phyloP scores from a whole-genome alignment of 2,113 vertebrate genomes.

The Anser brachyrhynchus region DNA sequence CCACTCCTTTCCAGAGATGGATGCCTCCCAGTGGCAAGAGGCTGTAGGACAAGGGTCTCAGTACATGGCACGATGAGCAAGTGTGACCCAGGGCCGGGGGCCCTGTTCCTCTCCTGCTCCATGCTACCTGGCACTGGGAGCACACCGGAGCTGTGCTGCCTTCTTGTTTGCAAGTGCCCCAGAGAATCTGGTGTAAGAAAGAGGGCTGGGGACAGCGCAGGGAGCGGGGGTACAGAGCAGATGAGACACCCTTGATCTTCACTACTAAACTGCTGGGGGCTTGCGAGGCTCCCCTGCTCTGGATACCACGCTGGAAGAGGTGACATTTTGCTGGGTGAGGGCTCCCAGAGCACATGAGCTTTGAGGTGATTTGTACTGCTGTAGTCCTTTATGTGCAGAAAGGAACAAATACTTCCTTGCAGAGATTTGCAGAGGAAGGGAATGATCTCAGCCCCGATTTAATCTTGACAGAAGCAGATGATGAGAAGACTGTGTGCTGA shows the following conservation, averaged over 20 bases:
- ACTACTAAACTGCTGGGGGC: not conserved
- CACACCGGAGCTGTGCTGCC: fast-evolving
- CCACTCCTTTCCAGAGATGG: not conserved
- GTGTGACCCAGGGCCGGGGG: not conserved
- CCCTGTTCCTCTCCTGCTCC: not conserved
- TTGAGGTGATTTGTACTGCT: not conserved
- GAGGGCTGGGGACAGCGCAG: fast-evolving
- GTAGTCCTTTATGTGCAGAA: not conserved
- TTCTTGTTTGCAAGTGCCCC: not conserved
- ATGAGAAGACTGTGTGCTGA: conserved; percentile 59
- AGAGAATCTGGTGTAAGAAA: not conserved
- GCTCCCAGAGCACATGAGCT: not conserved
- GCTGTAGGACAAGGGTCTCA: not conserved
- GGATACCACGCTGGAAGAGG: not conserved
- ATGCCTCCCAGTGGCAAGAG: not conserved
- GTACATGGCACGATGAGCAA: not conserved
- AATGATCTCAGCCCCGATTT: conserved; percentile 34
- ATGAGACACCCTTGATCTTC: not conserved
- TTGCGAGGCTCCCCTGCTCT: not conserved
- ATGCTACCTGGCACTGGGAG: not conserved
- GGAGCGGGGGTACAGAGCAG: not conserved
- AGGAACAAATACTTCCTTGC: conserved; percentile 5
- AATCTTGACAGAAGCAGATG: conserved; percentile 58
- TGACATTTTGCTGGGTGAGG: not conserved
- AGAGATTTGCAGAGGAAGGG: not conserved